phyloP scores from a whole-genome alignment of 30 jellyfish, hydroid and myxozoan species.

The Pelagia noctiluca region DNA sequence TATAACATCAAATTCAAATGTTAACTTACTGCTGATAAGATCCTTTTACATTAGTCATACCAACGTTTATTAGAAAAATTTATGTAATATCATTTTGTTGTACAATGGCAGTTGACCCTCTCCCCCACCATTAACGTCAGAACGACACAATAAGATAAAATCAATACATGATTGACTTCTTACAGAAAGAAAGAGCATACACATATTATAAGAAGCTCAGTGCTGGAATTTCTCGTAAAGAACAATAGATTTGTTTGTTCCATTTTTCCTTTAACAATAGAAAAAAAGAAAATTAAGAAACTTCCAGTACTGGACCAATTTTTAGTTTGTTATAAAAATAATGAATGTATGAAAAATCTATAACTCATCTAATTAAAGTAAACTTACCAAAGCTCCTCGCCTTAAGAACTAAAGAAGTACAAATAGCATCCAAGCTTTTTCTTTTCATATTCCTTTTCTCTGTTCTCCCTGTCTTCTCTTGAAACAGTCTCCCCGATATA shows the following conservation, averaged over 20 bases:
- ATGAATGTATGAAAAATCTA: neutral
- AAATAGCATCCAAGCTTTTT: neutral
- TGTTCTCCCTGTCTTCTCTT: neutral
- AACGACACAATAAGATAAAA: slow-evolving; percentile 1
- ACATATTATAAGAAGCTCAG: no score
- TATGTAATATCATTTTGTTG: neutral
- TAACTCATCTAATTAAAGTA: neutral
- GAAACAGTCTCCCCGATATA: slow-evolving; percentile 6
- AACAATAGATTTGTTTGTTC: neutral
- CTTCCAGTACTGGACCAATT: no score
- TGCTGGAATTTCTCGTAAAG: no score
- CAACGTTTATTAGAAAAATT: neutral
- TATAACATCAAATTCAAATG: neutral
- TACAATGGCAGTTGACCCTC: slow-evolving; percentile 5
- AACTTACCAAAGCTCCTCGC: slow-evolving; percentile 1
- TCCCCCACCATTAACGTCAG: slow-evolving; percentile 9
- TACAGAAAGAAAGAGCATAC: neutral
- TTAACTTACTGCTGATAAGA: neutral
- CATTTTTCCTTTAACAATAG: neutral
- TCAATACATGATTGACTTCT: neutral
- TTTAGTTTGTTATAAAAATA: neutral
- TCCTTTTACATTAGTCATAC: slow-evolving; percentile 2
- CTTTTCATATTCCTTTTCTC: neutral
- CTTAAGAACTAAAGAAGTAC: neutral
- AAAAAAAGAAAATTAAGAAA: no score